These are phyloP conservation scores for Chauna torquata DNA, from an alignment of 2,113 vertebrate species.

Conservation along the genomic window DNA sequence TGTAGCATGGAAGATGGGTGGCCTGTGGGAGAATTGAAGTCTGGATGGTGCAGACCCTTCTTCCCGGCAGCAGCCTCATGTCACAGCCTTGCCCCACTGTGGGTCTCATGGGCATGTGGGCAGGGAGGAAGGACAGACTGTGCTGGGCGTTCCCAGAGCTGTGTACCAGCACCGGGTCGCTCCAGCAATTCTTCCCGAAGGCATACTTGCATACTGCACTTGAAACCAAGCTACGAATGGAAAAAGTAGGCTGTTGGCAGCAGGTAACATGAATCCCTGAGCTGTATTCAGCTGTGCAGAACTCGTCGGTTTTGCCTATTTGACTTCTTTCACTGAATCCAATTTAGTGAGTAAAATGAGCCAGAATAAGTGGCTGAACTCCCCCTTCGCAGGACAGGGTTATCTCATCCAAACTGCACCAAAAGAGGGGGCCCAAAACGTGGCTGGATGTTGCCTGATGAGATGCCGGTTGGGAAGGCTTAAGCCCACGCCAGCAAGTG, in stretches of 20 bases:
- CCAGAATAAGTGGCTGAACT: not conserved
- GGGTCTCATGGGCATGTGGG: not conserved
- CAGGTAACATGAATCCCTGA: accelerated
- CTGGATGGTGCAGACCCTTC: not conserved
- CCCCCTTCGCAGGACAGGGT: not conserved
- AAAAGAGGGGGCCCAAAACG: not conserved
- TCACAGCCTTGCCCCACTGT: not conserved
- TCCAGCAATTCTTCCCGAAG: not conserved
- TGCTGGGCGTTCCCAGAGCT: not conserved
- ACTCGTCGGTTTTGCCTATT: not conserved
- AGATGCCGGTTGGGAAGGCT: not conserved
- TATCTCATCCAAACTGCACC: not conserved
- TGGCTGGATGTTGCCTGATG: not conserved
- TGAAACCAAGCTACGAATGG: not conserved
- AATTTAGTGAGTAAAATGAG: not conserved
- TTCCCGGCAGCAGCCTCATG: not conserved
- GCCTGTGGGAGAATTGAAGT: not conserved
- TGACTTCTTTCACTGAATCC: not conserved
- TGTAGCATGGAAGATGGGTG: accelerated
- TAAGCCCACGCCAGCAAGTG: not conserved
- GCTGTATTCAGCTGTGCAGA: not conserved
- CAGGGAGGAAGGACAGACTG: not conserved
- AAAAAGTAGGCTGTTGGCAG: not conserved
- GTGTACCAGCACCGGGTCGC: not conserved
- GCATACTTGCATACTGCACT: accelerated